phyloP scores from a whole-genome alignment of 2,888 invertebrate genomes.

The Hedychridium roseum region DNA sequence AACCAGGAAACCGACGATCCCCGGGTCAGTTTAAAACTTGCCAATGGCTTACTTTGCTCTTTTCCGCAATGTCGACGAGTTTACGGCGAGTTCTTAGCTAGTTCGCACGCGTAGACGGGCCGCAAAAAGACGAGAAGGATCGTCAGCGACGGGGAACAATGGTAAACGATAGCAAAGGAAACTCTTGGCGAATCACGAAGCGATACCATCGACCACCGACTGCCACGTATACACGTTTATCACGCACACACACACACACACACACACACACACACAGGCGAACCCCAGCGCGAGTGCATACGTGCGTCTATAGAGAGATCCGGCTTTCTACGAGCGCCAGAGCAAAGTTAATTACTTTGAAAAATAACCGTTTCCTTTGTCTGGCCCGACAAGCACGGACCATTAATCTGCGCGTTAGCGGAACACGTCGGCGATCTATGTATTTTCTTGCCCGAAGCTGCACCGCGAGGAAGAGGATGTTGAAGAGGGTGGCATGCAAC shows the following conservation, averaged over 20 bases:
- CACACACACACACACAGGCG: background rate
- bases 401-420: slow-evolving; percentile 35
- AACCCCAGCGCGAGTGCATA: background rate
- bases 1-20: no score
- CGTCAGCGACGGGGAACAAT: background rate
- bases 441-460: slow-evolving; percentile 24
- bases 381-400: slow-evolving; percentile 16
- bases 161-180: background rate
- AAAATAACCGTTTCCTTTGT: slow-evolving; percentile 30
- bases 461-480: slow-evolving; percentile 1
- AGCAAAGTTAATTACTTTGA: slow-evolving; percentile 31
- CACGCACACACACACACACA: slow-evolving; percentile 1
- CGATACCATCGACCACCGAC: no score
- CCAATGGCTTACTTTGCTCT: no score
- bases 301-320: background rate
- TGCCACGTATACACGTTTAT: no score
- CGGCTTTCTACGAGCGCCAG: background rate
- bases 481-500: no score
- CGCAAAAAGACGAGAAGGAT: background rate
- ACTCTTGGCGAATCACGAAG: background rate
- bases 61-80: no score
- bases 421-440: slow-evolving; percentile 29
- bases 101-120: background rate
- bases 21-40: no score
- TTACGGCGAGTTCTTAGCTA: no score